These are phyloP conservation scores for Heliothis virescens DNA, from an alignment of 1,140 invertebrate species.

Conservation along the genomic window DNA sequence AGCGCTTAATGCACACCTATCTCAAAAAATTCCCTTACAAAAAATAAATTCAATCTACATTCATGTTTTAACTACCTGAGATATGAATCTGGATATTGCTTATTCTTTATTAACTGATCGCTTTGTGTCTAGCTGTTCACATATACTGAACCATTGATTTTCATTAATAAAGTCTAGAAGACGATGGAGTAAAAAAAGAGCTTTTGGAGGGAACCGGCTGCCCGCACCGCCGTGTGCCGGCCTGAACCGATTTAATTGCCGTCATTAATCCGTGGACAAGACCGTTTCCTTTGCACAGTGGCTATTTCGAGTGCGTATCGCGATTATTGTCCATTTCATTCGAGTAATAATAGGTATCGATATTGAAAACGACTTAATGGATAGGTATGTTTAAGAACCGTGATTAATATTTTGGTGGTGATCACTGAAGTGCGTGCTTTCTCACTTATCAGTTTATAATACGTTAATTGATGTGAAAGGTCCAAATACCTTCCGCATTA, in stretches of 20 bases:
- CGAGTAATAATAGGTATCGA: constrained; percentile 22
- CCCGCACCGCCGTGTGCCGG: constrained; percentile 51
- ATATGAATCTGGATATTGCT: constrained; percentile 6
- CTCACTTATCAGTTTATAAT: no score
- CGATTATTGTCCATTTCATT: constrained; percentile 36
- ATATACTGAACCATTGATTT: constrained; percentile 59
- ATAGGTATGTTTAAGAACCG: background rate
- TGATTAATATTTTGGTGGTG: background rate
- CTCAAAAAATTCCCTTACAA: background rate
- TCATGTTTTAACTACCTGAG: background rate
- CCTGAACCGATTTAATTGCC: constrained; percentile 73
- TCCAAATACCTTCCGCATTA: no score
- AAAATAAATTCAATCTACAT: background rate
- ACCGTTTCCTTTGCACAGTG: constrained; percentile 57
- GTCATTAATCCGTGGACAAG: constrained; percentile 69
- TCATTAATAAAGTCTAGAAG: constrained; percentile 62
- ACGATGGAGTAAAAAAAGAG: constrained; percentile 64
- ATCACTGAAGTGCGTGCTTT: background rate
- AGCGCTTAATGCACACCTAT: background rate
- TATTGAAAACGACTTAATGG: constrained; percentile 22
- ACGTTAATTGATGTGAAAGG: no score
- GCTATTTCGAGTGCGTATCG: constrained; percentile 41
- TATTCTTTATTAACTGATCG: constrained; percentile 11
- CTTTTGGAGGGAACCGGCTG: constrained; percentile 53
- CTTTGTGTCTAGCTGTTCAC: constrained; percentile 7